Evolutionary conservation across 2,888 invertebrate genomes (phyloP).

Genomic region (Serripes groenlandicus): DNA sequence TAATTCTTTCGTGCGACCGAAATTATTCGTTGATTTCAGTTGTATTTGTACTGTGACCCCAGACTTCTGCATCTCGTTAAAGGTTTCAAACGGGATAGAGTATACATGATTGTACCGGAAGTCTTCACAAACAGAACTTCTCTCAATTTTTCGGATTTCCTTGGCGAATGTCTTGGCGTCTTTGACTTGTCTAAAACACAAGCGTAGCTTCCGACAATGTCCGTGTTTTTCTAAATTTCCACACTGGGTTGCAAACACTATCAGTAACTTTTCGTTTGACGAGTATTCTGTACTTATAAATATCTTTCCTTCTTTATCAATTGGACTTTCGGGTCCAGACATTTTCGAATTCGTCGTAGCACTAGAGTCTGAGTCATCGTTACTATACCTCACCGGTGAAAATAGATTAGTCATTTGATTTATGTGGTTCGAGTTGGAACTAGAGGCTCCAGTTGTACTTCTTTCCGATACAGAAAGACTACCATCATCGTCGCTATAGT

Average conservation of each 20-base stretch:
- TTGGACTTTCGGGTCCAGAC: too few species aligned
- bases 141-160: not conserved
- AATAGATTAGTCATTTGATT: too few species aligned
- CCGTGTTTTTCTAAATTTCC: not conserved
- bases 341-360: too few species aligned
- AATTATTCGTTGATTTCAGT: not conserved
- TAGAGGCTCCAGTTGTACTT: too few species aligned
- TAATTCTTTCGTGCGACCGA: not conserved
- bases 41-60: not conserved
- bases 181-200: not conserved
- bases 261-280: not conserved
- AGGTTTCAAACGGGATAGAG: not conserved
- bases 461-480: too few species aligned
- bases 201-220: not conserved
- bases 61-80: not conserved
- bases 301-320: constrained; percentile 5
- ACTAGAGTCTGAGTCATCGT: too few species aligned
- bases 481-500: too few species aligned
- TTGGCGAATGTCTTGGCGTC: not conserved
- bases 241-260: not conserved
- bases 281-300: constrained; percentile 1
- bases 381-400: too few species aligned
- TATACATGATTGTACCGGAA: constrained; percentile 1
- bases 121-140: not conserved
- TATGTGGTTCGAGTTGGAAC: too few species aligned